These are phyloP conservation scores for Diachasma alloeum DNA, from an alignment of 1,140 invertebrate genomes.

Conservation along the genomic window DNA sequence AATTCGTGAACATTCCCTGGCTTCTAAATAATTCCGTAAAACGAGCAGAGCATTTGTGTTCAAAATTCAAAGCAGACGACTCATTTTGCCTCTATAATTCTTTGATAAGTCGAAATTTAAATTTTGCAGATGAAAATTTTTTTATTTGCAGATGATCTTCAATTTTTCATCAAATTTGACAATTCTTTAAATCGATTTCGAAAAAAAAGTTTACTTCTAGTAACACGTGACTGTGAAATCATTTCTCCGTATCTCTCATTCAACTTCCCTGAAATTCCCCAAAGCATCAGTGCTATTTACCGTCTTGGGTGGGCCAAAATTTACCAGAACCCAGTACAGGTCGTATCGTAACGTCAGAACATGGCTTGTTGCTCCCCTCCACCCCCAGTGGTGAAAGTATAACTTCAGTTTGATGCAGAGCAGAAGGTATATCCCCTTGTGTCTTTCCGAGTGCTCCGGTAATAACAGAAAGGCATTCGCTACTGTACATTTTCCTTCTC, in stretches of 20 bases:
- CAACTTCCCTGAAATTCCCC: not conserved
- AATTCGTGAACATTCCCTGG: too few species aligned
- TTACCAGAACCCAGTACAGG: constrained; percentile 30
- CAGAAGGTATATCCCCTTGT: constrained; percentile 6
- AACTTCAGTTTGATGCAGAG: constrained; percentile 46
- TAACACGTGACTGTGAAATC: not conserved
- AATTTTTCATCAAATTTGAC: too few species aligned
- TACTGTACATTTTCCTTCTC: not conserved
- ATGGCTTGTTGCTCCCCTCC: not conserved
- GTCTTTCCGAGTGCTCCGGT: constrained; percentile 9
- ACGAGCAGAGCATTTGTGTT: too few species aligned
- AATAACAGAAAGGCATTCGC: constrained; percentile 28
- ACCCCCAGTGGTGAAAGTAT: constrained; percentile 33
- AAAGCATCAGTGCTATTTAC: constrained; percentile 29
- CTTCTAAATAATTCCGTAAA: too few species aligned
- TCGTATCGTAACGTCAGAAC: not conserved
- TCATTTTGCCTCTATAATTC: too few species aligned
- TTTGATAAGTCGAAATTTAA: too few species aligned
- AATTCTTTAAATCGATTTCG: too few species aligned
- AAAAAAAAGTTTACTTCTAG: not conserved
- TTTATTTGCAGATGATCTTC: too few species aligned
- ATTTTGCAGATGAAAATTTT: too few species aligned
- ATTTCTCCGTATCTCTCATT: not conserved
- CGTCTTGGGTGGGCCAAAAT: constrained; percentile 43
- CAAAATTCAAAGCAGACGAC: too few species aligned